Conservation (phyloP, 1,140 invertebrate species). For the Octopus bimaculoides region DNA sequence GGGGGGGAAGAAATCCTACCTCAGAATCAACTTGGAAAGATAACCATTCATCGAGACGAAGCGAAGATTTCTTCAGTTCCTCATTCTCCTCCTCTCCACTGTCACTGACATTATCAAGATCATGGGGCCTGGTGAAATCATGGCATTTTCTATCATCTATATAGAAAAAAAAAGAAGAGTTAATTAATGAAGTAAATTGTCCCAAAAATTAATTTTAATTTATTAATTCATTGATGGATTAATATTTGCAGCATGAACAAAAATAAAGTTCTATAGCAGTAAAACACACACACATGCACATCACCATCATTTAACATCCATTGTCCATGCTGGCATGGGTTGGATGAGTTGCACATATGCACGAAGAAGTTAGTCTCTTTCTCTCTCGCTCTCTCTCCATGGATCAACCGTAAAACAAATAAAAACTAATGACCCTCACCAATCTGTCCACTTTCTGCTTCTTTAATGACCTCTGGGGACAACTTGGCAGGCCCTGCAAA, state of each 20-base stretch:
- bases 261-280: no score
- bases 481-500: constrained; percentile 74
- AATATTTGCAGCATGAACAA: no score
- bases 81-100: constrained; percentile 66
- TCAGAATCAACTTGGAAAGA: constrained; percentile 71
- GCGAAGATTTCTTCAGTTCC: constrained; percentile 63
- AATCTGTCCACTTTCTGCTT: constrained; percentile 25
- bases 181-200: no score
- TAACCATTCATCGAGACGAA: constrained; percentile 78
- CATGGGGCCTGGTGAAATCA: not conserved
- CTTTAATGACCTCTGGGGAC: constrained; percentile 63
- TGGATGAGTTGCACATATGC: no score
- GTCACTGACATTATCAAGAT: constrained; percentile 60
- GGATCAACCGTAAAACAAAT: no score
- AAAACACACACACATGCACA: no score
- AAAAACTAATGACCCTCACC: no score
- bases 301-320: no score
- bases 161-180: not conserved
- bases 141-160: not conserved
- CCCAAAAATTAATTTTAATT: no score
- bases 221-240: no score
- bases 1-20: constrained; percentile 28
- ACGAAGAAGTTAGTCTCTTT: not conserved
- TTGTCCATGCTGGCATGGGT: no score
- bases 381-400: not conserved